A percentile compares a stretch with the other conserved stretches of the same genome.
Evolutionary conservation across 2,113 vertebrate genomes (phyloP).

Genomic region (Alouatta palliata): DNA sequence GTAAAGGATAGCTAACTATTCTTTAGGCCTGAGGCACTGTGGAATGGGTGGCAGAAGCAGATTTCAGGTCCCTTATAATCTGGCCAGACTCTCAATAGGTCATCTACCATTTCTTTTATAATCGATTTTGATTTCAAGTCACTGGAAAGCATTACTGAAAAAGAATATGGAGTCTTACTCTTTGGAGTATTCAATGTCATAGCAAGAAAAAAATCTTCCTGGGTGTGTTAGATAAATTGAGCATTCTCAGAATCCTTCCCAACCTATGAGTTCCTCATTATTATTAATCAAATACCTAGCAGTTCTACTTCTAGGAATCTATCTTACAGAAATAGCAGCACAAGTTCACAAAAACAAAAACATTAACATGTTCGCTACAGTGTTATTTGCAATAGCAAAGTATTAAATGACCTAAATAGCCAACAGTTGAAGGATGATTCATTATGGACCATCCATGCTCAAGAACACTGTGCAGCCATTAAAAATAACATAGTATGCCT

Average conservation of each 20-base stretch:
- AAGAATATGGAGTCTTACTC: background rate
- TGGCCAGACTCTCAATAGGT: background rate
- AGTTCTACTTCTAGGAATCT: conserved; percentile 19
- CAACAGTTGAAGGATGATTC: background rate
- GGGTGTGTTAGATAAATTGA: background rate
- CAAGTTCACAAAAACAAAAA: conserved; percentile 30
- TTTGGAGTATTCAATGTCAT: conserved; percentile 27
- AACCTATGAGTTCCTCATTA: background rate
- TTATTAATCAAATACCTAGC: conserved; percentile 29
- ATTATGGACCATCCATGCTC: background rate
- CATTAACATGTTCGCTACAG: background rate
- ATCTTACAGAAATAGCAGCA: background rate
- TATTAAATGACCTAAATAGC: background rate
- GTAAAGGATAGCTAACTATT: background rate
- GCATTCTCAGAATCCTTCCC: conserved; percentile 1
- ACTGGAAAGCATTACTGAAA: background rate
- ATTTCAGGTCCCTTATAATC: background rate
- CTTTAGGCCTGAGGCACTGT: background rate
- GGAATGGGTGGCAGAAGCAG: background rate
- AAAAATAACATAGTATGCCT: background rate
- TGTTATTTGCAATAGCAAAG: background rate
- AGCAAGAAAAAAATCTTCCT: background rate
- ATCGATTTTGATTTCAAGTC: background rate
- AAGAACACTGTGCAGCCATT: background rate
- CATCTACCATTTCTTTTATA: background rate